Evolutionary conservation across 2,888 invertebrate genomes (phyloP), one percentile per base, ranked within the genome.

Genomic region (Taphrorychus bicolor): DNA sequence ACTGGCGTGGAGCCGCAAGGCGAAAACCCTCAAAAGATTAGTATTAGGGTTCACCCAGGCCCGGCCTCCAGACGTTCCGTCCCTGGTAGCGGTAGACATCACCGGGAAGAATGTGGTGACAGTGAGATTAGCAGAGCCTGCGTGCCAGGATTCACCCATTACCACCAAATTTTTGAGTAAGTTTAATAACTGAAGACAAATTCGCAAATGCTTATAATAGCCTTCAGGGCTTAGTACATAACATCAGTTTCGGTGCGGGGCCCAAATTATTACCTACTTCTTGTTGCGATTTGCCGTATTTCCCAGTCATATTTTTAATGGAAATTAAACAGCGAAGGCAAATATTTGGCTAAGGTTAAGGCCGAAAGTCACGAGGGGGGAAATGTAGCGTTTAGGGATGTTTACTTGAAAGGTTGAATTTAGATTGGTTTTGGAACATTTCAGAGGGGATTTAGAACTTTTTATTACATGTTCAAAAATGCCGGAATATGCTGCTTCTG

Each of bases 111-210:
- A 89, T 67, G 87, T 90, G 0, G 88, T 94, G 57, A 80, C 85
- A 1, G 83, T 83, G 17, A 85, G 88, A 70, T 88, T 92, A 76
- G 86, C 89, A 66, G 89, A 91, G 77, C 91, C 91, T 18, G 88
- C 89, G 49, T 83, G 84, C 69, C 84, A 84, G 71, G 94, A 93
- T 76, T 90, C 91, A 16, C 89, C 93, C 11, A 89, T 95, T 66
- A 90, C 93, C 75, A 97, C 96, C 40, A 95, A 95, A 84, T 97
- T 93, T 82, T 95, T 91, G 90, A 91, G 94, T 95, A 82, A 80
- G 52, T 59, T 42, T 5, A n/a, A 18, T 51, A 7, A 32, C n/a
- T n/a, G n/a, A n/a, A 32, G 32, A 32, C 3, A 32, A 32, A 32
- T 32, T 32, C 2, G 32, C 3, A 32, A 32, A 32, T n/a, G n/a